Evolutionary conservation across 1,140 invertebrate genomes (phyloP), one percentile per base, ranked within the genome.

Genomic region (Solenopsis invicta): DNA sequence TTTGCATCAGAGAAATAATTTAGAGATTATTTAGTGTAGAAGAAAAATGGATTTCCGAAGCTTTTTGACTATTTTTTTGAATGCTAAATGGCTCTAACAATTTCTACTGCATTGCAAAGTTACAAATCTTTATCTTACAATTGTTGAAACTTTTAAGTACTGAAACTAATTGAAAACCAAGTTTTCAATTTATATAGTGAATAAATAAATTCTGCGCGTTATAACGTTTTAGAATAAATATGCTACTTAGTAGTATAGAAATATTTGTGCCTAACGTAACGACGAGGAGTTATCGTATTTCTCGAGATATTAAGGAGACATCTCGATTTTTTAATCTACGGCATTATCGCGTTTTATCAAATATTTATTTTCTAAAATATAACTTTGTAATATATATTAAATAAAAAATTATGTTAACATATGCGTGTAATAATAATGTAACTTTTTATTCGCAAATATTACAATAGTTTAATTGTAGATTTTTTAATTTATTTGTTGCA

Each of bases 261-360:
- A 74, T 84, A 84, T 84, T 24, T 75, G 80, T 84, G 80, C 80
- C 80, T 84, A 84, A 84, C 6, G 4, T 81, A 50, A 84, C 13
- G 41, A 84, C 13, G 41, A 74, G 34, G 50, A 72, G 9, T 41
- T 54, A 18, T 69, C 48, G 2, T 61, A 48, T 48, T 72, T 82
- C 24, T 74, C 24, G 80, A 64, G 21, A 50, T 74, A 48, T 50
- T 45, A 37, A 71, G 18, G 18, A 59, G 45, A 45, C 37, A 29
- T 45, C 50, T 71, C 69, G n/a, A 75, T 84, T 84, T 84, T 74
- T 10, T 45, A 71, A 48, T 82, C 52, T 34, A 50, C 24, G 18
- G 2, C 24, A 61, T 84, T 74, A 50, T 74, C 41, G 9, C 13
- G 5, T 75, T 74, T 81, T 61, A 61, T 74, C 8, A 18, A 41